These are phyloP conservation scores for Apis cerana DNA, from an alignment of 1,140 invertebrate genomes.

Conservation along the genomic window DNA sequence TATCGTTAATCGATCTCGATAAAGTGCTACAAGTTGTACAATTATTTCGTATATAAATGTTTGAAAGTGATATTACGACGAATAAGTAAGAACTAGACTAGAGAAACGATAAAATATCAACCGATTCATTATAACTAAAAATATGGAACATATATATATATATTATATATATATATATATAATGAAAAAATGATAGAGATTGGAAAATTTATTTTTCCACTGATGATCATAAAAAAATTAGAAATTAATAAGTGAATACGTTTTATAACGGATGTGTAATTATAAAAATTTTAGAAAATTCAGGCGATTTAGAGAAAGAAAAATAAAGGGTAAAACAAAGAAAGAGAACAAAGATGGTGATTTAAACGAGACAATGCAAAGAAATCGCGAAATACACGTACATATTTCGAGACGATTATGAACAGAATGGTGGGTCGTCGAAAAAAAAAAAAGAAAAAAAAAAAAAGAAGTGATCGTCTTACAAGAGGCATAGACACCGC, in stretches of 20 bases:
- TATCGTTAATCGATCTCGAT: not conserved
- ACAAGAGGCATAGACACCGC: slow-evolving; percentile 64
- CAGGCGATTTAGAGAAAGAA: slow-evolving; percentile 1
- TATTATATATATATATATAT: too few species aligned
- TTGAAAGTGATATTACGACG: slow-evolving; percentile 18
- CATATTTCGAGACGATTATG: not conserved
- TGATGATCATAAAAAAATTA: slow-evolving; percentile 40
- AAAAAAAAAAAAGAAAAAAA: not conserved
- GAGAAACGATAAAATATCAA: slow-evolving; percentile 55
- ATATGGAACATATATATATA: not conserved
- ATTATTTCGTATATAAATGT: not conserved
- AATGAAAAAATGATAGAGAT: not conserved
- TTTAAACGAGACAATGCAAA: not conserved
- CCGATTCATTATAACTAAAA: slow-evolving; percentile 21
- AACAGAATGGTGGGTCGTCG: not conserved
- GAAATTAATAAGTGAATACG: too few species aligned
- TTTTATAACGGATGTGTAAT: not conserved
- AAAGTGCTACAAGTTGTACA: not conserved
- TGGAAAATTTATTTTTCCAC: not conserved
- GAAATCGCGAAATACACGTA: not conserved
- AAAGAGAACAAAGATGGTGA: not conserved
- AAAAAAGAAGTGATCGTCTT: slow-evolving; percentile 6
- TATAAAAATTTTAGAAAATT: slow-evolving; percentile 35
- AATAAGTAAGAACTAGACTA: slow-evolving; percentile 53
- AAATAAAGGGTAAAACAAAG: not conserved